These are phyloP conservation scores for Australoheros facetus DNA, from an alignment of 2,797 vertebrate genomes.

Conservation along the genomic window DNA sequence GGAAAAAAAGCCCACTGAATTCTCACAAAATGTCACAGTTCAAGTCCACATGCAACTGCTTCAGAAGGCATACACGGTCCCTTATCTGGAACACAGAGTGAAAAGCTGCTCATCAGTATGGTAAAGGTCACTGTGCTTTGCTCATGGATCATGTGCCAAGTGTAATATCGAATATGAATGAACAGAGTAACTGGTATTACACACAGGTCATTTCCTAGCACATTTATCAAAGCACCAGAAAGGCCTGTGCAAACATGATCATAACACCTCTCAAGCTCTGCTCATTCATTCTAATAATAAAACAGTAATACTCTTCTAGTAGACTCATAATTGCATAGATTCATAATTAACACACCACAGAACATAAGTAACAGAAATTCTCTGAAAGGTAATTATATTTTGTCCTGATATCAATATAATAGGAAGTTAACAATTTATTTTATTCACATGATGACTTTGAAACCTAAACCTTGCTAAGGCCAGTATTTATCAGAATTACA, in stretches of 20 bases:
- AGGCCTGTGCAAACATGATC: conserved; percentile 27
- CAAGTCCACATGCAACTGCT: conserved; percentile 19
- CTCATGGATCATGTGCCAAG: conserved; percentile 56
- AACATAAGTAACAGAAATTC: conserved; percentile 11
- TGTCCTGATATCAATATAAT: conserved; percentile 3
- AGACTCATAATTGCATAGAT: neutral
- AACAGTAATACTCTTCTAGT: neutral
- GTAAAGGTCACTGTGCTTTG: conserved; percentile 62
- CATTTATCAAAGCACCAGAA: conserved; percentile 41
- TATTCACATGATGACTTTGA: conserved; percentile 1
- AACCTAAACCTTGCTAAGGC: neutral
- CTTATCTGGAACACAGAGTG: conserved; percentile 35
- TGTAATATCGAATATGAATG: conserved; percentile 40
- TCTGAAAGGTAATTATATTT: conserved; percentile 5
- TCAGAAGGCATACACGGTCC: conserved; percentile 36
- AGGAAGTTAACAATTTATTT: conserved; percentile 9
- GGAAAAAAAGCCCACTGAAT: conserved; percentile 31
- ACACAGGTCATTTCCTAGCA: conserved; percentile 45
- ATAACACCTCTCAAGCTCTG: conserved; percentile 8
- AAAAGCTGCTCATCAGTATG: conserved; percentile 41
- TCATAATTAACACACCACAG: conserved; percentile 16
- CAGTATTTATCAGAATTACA: conserved; percentile 34
- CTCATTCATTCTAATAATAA: conserved; percentile 7
- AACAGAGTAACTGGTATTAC: conserved; percentile 31
- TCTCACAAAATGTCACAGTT: conserved; percentile 53